Percentiles rank a stretch among this genome's conserved stretches.
Evolutionary conservation across 2,797 vertebrate species (phyloP).

Genomic region (Macropodus opercularis): DNA sequence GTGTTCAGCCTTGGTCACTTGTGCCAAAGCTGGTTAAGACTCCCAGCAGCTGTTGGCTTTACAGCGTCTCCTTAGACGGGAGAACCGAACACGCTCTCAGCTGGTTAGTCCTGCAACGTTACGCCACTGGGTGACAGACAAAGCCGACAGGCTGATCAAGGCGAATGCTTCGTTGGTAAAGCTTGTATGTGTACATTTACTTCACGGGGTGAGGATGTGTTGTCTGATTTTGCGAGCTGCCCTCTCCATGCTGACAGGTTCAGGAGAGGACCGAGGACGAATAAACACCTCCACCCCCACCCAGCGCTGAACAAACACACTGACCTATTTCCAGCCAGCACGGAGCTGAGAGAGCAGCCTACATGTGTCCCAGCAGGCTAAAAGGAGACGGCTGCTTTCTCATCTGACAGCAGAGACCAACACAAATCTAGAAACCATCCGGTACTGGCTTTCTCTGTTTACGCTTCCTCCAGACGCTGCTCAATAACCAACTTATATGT

Average conservation of each 20-base stretch:
- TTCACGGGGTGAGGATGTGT: too few relatives aligned
- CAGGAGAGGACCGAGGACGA: background rate
- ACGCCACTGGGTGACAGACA: too few relatives aligned
- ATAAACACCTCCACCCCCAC: background rate
- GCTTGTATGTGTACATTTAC: background rate
- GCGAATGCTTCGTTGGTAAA: too few relatives aligned
- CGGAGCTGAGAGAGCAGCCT: background rate
- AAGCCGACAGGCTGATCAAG: too few relatives aligned
- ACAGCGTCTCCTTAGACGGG: background rate
- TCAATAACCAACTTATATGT: too few relatives aligned
- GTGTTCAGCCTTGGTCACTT: background rate
- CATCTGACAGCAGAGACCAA: background rate
- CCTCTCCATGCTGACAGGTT: background rate
- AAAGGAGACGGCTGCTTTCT: background rate
- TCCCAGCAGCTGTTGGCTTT: background rate
- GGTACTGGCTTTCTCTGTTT: too few relatives aligned
- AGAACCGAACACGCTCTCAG: background rate
- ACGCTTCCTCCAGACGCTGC: too few relatives aligned
- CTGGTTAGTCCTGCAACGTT: too few relatives aligned
- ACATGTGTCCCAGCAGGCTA: background rate
- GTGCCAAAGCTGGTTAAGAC: background rate
- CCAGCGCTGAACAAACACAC: background rate
- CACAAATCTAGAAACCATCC: too few relatives aligned
- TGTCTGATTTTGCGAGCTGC: background rate
- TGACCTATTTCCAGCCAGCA: constrained; percentile 16